Conservation (phyloP, 2,113 vertebrate genomes). For the Indri indri region DNA sequence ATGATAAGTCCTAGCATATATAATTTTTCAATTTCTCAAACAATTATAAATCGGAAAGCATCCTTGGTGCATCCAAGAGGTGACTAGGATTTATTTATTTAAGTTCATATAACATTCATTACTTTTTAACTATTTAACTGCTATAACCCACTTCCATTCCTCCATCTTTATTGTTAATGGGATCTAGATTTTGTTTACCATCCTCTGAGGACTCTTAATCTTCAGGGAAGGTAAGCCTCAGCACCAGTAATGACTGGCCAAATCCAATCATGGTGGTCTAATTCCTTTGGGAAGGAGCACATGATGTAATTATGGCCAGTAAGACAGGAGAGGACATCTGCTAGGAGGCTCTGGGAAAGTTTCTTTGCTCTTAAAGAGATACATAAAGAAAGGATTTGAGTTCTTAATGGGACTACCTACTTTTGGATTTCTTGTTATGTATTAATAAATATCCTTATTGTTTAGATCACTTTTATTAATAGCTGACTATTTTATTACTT, state of each 20-base stretch:
- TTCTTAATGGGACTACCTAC: background rate
- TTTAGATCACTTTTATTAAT: background rate
- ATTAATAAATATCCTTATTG: background rate
- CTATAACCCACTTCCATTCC: background rate
- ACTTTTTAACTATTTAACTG: background rate
- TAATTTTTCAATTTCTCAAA: constrained; percentile 32
- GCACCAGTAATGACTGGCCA: background rate
- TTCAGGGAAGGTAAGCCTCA: background rate
- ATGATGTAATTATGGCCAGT: background rate
- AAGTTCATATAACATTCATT: background rate
- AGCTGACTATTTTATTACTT: background rate
- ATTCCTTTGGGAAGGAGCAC: background rate
- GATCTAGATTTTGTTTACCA: background rate
- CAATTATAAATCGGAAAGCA: background rate
- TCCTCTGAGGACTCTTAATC: background rate
- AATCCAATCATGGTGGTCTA: background rate
- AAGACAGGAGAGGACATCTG: background rate
- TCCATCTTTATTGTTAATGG: background rate
- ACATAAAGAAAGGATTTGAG: background rate
- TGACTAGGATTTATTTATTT: background rate
- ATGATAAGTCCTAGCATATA: background rate
- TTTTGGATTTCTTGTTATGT: background rate
- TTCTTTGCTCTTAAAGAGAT: background rate
- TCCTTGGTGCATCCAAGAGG: background rate
- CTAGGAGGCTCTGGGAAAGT: background rate